These are phyloP conservation scores for Drosophila subpulchrella DNA, from an alignment of 1,140 invertebrate species.

Conservation along the genomic window DNA sequence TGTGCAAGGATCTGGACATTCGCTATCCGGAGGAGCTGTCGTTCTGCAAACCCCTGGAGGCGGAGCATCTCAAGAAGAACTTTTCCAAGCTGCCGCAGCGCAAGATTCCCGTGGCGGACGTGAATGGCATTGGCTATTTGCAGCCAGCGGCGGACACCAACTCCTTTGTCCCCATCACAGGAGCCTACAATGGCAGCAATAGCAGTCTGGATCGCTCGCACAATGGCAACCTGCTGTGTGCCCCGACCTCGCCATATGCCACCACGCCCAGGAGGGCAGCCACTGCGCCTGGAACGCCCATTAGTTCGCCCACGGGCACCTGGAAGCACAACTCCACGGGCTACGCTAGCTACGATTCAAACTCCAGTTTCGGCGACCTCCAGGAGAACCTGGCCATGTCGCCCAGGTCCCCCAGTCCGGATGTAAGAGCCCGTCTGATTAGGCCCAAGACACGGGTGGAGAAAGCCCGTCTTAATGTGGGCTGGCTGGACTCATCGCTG, in stretches of 20 bases:
- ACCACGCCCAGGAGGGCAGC: constrained; percentile 88
- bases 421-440: constrained; percentile 91
- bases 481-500: constrained; percentile 98
- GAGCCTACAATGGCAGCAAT: constrained; percentile 88
- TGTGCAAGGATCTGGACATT: constrained; percentile 98
- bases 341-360: constrained; percentile 73
- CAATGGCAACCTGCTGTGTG: constrained; percentile 85
- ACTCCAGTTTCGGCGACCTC: constrained; percentile 87
- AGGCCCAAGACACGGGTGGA: constrained; percentile 96
- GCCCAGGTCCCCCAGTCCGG: constrained; percentile 90
- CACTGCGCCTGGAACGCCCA: constrained; percentile 87
- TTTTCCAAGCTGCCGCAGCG: constrained; percentile 90
- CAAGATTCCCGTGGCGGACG: constrained; percentile 86
- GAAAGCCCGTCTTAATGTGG: constrained; percentile 97
- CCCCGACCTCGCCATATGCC: constrained; percentile 65
- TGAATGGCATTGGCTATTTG: constrained; percentile 72
- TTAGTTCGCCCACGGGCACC: constrained; percentile 88
- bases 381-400: constrained; percentile 93
- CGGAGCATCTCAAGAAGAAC: constrained; percentile 94
- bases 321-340: constrained; percentile 76
- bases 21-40: constrained; percentile 98
- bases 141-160: constrained; percentile 91
- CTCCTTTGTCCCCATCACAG: constrained; percentile 91
- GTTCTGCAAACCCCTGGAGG: constrained; percentile 94
- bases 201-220: constrained; percentile 88